phyloP scores from a whole-genome alignment of 2,113 vertebrate species.

The Labeo catla region DNA sequence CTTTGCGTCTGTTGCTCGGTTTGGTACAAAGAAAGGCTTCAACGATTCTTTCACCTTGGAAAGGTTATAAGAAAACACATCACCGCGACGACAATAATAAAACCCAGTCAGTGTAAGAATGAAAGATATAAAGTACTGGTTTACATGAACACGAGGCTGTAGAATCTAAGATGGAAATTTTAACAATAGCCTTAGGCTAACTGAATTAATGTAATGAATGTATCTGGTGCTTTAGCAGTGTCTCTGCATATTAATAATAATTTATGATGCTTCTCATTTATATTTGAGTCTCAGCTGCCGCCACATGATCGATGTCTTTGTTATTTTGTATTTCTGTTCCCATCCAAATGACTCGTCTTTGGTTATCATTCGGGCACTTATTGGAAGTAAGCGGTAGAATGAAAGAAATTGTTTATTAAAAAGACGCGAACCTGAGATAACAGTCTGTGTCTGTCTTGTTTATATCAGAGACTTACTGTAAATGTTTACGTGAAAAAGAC shows the following conservation, averaged over 20 bases:
- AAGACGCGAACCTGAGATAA: background rate
- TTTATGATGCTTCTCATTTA: background rate
- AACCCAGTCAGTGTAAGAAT: background rate
- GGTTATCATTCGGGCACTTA: background rate
- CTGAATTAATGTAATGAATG: background rate
- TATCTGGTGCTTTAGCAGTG: background rate
- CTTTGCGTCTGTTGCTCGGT: background rate
- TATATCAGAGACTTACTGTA: background rate
- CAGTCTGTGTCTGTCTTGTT: background rate
- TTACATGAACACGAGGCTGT: background rate
- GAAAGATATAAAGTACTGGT: background rate
- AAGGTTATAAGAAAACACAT: conserved; percentile 25
- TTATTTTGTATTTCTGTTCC: background rate
- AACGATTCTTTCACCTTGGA: conserved; percentile 45
- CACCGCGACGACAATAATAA: background rate
- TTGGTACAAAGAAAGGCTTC: background rate
- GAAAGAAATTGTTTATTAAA: background rate
- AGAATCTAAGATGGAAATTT: background rate
- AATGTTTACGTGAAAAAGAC: background rate
- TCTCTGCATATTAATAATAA: background rate
- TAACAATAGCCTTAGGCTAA: background rate
- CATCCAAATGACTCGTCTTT: background rate
- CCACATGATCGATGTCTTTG: background rate
- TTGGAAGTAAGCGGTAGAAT: background rate
- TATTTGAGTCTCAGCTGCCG: background rate